Evolutionary conservation across 2,797 vertebrate genomes (phyloP).

Genomic region (Phataginus tricuspis): DNA sequence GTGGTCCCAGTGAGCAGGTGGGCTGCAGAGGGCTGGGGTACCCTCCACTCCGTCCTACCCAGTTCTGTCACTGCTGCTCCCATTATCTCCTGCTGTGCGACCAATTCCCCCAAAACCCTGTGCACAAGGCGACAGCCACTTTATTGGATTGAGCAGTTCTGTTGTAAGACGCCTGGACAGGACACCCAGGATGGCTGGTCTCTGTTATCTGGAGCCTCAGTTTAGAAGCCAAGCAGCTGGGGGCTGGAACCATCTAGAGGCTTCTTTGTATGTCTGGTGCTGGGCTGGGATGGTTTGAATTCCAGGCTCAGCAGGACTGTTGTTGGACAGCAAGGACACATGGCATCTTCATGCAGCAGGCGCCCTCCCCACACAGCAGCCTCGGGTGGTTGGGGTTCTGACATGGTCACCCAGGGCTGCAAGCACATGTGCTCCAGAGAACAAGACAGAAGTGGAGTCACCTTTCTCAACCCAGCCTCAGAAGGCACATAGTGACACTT

Average conservation of each 20-base stretch:
- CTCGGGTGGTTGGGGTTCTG: accelerated
- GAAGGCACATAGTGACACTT: not conserved
- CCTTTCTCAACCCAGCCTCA: not conserved
- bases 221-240: not conserved
- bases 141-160: accelerated
- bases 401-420: accelerated
- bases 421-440: accelerated
- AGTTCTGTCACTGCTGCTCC: not conserved
- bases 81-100: accelerated
- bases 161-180: accelerated
- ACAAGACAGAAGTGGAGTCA: accelerated
- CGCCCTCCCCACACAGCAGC: not conserved
- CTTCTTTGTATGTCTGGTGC: not conserved
- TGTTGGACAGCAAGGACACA: not conserved
- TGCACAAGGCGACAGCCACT: accelerated
- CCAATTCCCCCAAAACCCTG: too few species aligned
- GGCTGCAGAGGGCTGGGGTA: accelerated
- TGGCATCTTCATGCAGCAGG: accelerated
- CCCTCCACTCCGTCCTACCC: accelerated
- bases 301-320: too few species aligned
- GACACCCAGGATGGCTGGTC: accelerated
- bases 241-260: not conserved
- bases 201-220: not conserved
- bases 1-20: accelerated
- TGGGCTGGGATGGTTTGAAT: not conserved